Conservation (phyloP, 2,888 invertebrate genomes). For the Halocaridina rubra region DNA sequence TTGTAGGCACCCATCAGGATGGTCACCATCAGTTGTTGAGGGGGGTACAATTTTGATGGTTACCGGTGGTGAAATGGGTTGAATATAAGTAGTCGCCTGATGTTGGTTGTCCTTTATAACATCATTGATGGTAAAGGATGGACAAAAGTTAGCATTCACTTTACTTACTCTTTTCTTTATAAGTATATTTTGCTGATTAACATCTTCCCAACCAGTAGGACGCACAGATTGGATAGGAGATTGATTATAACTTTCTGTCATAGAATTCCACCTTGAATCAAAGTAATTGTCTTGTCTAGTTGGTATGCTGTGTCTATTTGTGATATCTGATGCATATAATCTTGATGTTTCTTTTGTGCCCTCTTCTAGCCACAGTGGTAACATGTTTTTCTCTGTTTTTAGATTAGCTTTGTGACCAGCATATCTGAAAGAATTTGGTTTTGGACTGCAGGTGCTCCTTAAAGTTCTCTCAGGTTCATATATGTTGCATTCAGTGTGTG, state of each 20-base stretch:
- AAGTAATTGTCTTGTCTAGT: not conserved
- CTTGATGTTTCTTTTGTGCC: not conserved
- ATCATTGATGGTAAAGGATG: constrained; percentile 35
- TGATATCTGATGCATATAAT: not conserved
- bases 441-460: too few relatives aligned
- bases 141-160: not conserved
- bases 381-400: not conserved
- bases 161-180: not conserved
- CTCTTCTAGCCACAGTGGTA: constrained; percentile 34
- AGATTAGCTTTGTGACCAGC: not conserved
- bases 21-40: not conserved
- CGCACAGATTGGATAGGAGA: not conserved
- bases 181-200: not conserved
- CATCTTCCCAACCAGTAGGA: constrained; percentile 46
- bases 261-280: constrained; percentile 40
- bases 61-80: not conserved
- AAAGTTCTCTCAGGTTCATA: too few relatives aligned
- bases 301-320: not conserved
- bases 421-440: not conserved
- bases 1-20: not conserved
- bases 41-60: not conserved
- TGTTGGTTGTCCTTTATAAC: not conserved
- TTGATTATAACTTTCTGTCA: constrained; percentile 2
- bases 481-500: too few relatives aligned
- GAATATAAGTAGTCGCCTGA: not conserved